Conservation (phyloP, 2,888 invertebrate genomes). For the Allophyes oxyacanthae region DNA sequence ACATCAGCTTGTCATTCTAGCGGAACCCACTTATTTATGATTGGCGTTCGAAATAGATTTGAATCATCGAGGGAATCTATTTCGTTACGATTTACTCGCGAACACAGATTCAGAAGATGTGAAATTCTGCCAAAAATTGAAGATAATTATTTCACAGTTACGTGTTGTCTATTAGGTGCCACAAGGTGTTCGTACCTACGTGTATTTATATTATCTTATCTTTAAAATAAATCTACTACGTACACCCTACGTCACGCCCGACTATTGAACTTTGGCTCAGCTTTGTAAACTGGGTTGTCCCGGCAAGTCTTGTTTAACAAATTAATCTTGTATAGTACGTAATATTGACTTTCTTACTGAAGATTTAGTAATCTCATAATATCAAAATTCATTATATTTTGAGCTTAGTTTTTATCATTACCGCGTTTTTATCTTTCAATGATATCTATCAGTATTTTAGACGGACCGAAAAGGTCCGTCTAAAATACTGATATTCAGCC, state of each 20-base stretch:
- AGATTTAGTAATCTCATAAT: conserved; percentile 25
- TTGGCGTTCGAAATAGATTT: conserved; percentile 18
- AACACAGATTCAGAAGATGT: conserved; percentile 4
- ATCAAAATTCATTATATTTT: conserved; percentile 21
- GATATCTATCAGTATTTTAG: no score
- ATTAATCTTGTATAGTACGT: conserved; percentile 60
- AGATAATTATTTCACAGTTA: conserved; percentile 20
- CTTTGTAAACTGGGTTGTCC: conserved; percentile 56
- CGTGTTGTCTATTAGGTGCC: conserved; percentile 5
- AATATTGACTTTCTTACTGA: conserved; percentile 40
- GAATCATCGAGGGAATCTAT: conserved; percentile 19
- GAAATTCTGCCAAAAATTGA: conserved; percentile 22
- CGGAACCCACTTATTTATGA: conserved; percentile 16
- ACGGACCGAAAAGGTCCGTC: no score
- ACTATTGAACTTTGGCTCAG: conserved; percentile 66
- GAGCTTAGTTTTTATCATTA: conserved; percentile 17
- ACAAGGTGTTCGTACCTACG: conserved; percentile 17
- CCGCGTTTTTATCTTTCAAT: no score
- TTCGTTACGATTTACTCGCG: conserved; percentile 13
- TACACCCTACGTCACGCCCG: conserved; percentile 61
- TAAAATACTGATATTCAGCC: no score
- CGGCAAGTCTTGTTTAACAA: conserved; percentile 52
- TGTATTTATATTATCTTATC: conserved; percentile 55
- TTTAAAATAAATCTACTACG: conserved; percentile 53
- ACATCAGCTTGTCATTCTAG: conserved; percentile 1